phyloP scores from a whole-genome alignment of 2,888 invertebrate genomes.

The Troides oblongomaculatus region DNA sequence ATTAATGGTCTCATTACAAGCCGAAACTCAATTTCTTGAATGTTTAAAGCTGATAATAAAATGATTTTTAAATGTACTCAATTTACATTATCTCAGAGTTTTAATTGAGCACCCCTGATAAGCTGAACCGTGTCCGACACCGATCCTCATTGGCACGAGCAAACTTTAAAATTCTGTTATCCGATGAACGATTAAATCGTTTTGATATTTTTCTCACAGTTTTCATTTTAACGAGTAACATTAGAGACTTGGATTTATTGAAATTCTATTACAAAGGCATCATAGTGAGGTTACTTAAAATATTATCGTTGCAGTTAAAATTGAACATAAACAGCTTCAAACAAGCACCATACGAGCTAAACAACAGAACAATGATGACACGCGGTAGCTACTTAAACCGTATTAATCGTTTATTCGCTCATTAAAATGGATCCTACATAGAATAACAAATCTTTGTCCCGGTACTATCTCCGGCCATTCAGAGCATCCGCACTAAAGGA shows the following conservation, averaged over 20 bases:
- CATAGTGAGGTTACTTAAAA: too few relatives aligned
- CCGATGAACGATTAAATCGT: constrained; percentile 21
- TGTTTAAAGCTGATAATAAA: constrained; percentile 24
- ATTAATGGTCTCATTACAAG: constrained; percentile 27
- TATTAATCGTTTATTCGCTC: constrained; percentile 30
- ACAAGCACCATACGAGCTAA: neutral
- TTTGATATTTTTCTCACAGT: constrained; percentile 14
- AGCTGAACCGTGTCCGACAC: constrained; percentile 22
- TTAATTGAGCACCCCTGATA: constrained; percentile 35
- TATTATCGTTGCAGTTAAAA: too few relatives aligned
- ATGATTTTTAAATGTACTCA: constrained; percentile 37
- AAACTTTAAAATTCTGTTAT: constrained; percentile 19
- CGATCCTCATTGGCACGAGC: constrained; percentile 1
- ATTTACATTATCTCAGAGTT: constrained; percentile 41
- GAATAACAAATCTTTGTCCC: constrained; percentile 58
- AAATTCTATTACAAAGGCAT: too few relatives aligned
- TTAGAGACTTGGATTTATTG: neutral
- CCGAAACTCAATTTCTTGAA: constrained; percentile 34
- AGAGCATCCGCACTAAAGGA: constrained; percentile 41
- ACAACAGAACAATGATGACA: constrained; percentile 34
- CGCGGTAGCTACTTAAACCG: constrained; percentile 14
- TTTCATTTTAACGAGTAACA: constrained; percentile 19
- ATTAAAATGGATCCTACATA: constrained; percentile 45
- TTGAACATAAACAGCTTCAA: too few relatives aligned
- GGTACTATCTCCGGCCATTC: constrained; percentile 61